Percentiles rank a stretch among this genome's conserved stretches.
phyloP scores from a whole-genome alignment of 2,113 vertebrate genomes.

The Dasyprocta punctata region DNA sequence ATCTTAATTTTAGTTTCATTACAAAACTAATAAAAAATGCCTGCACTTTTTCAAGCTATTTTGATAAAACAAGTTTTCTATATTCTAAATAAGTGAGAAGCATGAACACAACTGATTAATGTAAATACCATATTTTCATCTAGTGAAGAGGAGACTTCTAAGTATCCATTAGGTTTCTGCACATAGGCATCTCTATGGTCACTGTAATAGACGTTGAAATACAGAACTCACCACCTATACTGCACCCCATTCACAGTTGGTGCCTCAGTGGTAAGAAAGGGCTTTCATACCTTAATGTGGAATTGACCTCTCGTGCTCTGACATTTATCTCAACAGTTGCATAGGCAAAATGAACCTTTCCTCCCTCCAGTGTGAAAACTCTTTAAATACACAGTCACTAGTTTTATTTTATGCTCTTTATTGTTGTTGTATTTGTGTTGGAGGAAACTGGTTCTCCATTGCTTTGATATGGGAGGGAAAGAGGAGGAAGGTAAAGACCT shows the following conservation, averaged over 20 bases:
- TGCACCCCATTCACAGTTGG: rapidly evolving
- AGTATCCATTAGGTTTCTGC: background rate
- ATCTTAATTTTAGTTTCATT: background rate
- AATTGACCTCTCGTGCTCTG: background rate
- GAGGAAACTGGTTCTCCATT: background rate
- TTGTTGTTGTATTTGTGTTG: background rate
- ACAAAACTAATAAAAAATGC: background rate
- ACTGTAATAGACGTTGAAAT: too few species aligned
- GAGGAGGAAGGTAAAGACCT: background rate
- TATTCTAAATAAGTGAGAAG: background rate
- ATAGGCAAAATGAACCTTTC: background rate
- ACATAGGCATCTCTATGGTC: background rate
- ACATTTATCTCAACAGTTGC: background rate
- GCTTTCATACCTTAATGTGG: background rate
- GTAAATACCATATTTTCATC: background rate
- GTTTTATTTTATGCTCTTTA: background rate
- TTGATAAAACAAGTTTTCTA: background rate
- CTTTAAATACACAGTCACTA: background rate
- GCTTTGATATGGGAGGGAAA: background rate
- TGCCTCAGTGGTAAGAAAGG: background rate
- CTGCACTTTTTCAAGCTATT: background rate
- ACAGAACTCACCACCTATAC: rapidly evolving
- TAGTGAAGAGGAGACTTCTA: background rate
- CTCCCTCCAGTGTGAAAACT: background rate
- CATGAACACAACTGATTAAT: background rate